Evolutionary conservation across 2,888 invertebrate species (phyloP), one percentile per base, ranked within the genome.

Genomic region (Schrankia costaestrigalis): DNA sequence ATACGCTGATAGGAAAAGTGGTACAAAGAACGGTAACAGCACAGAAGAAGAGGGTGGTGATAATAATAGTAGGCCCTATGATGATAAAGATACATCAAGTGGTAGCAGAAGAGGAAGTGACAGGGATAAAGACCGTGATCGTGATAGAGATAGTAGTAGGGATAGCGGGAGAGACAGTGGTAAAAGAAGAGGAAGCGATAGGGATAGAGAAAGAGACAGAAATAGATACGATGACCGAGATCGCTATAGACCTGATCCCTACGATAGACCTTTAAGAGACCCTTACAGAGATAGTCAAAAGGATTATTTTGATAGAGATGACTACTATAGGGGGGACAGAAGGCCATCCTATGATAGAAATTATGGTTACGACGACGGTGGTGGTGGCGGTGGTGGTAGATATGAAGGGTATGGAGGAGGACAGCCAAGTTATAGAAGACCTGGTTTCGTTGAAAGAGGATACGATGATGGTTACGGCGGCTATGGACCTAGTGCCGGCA

Each of bases 161-260:
- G 46, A 41, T 21, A 36, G 35, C 49, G 67, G 42, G n/a, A 37
- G 54, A 2, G 41, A 50, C 6, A 40, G 63, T 26, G 64, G 72
- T 24, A 72, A 69, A 43, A 59, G 73, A 24, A 60, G 78, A 46
- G 59, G 80, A 29, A 78, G 78, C 7, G 81, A 84, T 18, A 70
- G 84, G 41, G 85, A 85, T n/a, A 37, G 54, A 2, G 41, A 50
- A 4, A 40, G 63, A 26, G 64, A 73, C 23, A 72, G 69, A 43
- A 59, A 73, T 25, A 60, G 78, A 46, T 60, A 81, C 30, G 78
- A 78, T 7, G 81, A 84, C 19, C 69, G 84, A 41, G 85, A 85
- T 24, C 73, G 79, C 42, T 84, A 85, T 35, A 69, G 78, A n/a
- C 79, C 78, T 6, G 84, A 85, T 42, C 81, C 85, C 30, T 85